Percentiles rank a stretch among this genome's conserved stretches.
These are phyloP conservation scores for Habroteleia sp. DNA, from an alignment of 2,888 invertebrate species.

Conservation along the genomic window DNA sequence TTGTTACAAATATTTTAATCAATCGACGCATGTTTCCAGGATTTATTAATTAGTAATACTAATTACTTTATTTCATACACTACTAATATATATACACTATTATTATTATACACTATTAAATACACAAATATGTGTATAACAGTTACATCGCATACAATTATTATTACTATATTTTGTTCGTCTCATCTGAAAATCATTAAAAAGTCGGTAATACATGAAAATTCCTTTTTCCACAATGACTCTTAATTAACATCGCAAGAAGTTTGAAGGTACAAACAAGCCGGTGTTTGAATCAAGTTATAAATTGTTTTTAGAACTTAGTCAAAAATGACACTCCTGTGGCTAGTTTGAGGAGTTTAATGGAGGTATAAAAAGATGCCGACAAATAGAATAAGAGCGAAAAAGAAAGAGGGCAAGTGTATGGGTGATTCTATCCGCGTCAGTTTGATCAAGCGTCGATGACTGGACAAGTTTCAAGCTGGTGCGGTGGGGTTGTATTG, in stretches of 20 bases:
- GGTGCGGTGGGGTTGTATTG: constrained; percentile 65
- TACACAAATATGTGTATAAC: no score
- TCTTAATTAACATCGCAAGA: constrained; percentile 16
- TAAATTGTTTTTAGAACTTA: constrained; percentile 50
- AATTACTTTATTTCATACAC: no score
- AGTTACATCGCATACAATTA: no score
- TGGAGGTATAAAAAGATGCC: constrained; percentile 49
- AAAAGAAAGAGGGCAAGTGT: constrained; percentile 54
- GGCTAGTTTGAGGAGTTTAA: constrained; percentile 27
- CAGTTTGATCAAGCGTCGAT: constrained; percentile 78
- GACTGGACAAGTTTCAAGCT: constrained; percentile 74
- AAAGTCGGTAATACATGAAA: no score
- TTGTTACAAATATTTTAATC: no score
- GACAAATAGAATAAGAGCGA: constrained; percentile 41
- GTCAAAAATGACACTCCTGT: constrained; percentile 33
- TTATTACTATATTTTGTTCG: no score
- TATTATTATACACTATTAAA: no score
- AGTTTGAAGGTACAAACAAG: constrained; percentile 16
- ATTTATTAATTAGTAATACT: no score
- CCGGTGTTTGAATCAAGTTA: constrained; percentile 22
- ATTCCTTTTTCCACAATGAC: no score
- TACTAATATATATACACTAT: no score
- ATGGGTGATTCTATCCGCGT: constrained; percentile 69
- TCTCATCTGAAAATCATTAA: no score
- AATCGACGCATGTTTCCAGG: no score